Conservation (phyloP, 30 jellyfish, hydroid and myxozoan species). For the Pseudorhiza aurosa region DNA sequence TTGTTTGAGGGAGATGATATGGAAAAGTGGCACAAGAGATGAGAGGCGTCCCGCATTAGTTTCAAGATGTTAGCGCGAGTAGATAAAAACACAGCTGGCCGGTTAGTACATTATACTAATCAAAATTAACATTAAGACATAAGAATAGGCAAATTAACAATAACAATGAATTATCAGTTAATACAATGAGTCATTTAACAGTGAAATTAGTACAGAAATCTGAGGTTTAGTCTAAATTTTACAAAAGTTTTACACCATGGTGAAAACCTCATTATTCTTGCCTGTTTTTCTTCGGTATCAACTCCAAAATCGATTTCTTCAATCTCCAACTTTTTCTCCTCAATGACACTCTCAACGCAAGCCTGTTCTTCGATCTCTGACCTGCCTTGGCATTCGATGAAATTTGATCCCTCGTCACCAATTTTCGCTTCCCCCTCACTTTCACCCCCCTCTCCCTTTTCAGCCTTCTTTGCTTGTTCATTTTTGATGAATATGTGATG, state of each 20-base stretch:
- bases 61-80: no score
- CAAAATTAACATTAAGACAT: no score
- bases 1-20: no score
- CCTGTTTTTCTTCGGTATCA: neutral
- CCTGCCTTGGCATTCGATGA: neutral
- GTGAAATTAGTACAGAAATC: no score
- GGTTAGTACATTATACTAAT: no score
- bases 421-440: neutral
- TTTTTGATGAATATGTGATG: conserved; percentile 25
- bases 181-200: no score
- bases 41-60: no score
- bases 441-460: neutral
- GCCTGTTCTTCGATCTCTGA: neutral
- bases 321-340: neutral
- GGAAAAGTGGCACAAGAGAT: no score
- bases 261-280: neutral
- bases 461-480: neutral
- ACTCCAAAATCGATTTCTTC: neutral
- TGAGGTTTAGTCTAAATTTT: no score
- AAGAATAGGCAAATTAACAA: no score
- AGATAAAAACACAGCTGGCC: no score
- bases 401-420: neutral
- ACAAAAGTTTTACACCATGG: neutral
- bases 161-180: no score
- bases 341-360: conserved; percentile 13